These are phyloP conservation scores for Penaeus monodon DNA, from an alignment of 2,888 invertebrate species.

Conservation along the genomic window DNA sequence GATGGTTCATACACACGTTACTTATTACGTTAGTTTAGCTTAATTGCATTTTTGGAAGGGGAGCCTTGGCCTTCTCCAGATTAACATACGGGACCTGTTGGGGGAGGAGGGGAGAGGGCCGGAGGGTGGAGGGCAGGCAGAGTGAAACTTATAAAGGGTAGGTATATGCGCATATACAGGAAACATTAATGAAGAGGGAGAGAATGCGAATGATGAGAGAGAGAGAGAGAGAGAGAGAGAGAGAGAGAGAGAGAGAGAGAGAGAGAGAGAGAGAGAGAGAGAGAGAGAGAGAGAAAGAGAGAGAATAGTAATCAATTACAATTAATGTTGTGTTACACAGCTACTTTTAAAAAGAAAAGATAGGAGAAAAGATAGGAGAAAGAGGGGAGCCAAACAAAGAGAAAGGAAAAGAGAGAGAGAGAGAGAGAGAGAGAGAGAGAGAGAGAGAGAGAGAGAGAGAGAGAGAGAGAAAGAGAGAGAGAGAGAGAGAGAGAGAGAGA, in stretches of 20 bases:
- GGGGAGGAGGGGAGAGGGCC: no score
- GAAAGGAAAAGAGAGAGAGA: neutral
- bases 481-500: neutral
- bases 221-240: constrained; percentile 21
- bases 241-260: constrained; percentile 9
- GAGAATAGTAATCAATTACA: neutral
- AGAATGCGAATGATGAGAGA: neutral
- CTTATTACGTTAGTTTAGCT: no score
- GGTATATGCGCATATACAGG: no score
- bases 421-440: neutral
- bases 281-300: neutral
- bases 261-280: neutral
- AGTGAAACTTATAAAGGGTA: no score
- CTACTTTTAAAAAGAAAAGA: neutral
- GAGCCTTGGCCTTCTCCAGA: no score
- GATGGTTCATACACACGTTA: no score
- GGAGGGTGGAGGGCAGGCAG: no score
- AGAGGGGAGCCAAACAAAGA: neutral
- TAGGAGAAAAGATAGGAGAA: neutral
- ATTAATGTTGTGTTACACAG: no score
- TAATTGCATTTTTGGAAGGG: no score
- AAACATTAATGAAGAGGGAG: neutral
- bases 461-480: neutral
- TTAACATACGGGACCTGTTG: no score
- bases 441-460: neutral